phyloP scores from a whole-genome alignment of 2,113 vertebrate genomes.

The Pollachius pollachius region DNA sequence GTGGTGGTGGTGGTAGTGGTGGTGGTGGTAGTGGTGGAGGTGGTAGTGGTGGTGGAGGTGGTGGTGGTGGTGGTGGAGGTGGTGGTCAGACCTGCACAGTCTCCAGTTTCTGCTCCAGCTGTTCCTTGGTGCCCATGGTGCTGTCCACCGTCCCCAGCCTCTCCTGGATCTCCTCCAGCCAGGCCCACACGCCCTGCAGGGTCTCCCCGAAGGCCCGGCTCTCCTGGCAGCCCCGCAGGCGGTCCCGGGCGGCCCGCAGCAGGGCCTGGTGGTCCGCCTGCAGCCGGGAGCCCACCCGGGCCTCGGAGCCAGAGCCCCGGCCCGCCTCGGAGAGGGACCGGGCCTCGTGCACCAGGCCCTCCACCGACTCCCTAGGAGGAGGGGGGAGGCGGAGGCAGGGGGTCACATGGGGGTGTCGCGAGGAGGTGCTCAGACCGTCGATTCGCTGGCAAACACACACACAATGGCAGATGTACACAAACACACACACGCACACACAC shows the following conservation, averaged over 20 bases:
- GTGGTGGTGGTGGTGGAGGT: no score
- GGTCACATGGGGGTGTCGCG: constrained; percentile 4
- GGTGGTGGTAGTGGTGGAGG: no score
- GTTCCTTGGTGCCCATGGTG: constrained; percentile 83
- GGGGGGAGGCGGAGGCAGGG: constrained; percentile 1
- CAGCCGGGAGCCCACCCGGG: constrained; percentile 77
- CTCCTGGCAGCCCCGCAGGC: constrained; percentile 83
- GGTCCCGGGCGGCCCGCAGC: constrained; percentile 80
- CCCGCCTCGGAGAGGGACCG: constrained; percentile 82
- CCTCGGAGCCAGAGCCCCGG: constrained; percentile 77
- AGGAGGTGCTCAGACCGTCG: no score
- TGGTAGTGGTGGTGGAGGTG: no score
- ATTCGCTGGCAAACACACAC: no score
- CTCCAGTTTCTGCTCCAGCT: constrained; percentile 80
- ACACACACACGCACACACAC: no score
- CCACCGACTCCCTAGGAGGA: constrained; percentile 80
- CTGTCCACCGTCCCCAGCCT: constrained; percentile 79
- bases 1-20: no score
- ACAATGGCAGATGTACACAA: no score
- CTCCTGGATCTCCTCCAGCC: constrained; percentile 85
- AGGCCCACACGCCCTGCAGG: constrained; percentile 83
- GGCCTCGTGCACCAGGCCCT: constrained; percentile 83
- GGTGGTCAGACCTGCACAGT: constrained; percentile 82
- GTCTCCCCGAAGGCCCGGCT: constrained; percentile 88
- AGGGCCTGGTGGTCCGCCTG: constrained; percentile 83